These are phyloP conservation scores for Arremon aurantiirostris DNA, from an alignment of 2,797 vertebrate species.

Conservation along the genomic window DNA sequence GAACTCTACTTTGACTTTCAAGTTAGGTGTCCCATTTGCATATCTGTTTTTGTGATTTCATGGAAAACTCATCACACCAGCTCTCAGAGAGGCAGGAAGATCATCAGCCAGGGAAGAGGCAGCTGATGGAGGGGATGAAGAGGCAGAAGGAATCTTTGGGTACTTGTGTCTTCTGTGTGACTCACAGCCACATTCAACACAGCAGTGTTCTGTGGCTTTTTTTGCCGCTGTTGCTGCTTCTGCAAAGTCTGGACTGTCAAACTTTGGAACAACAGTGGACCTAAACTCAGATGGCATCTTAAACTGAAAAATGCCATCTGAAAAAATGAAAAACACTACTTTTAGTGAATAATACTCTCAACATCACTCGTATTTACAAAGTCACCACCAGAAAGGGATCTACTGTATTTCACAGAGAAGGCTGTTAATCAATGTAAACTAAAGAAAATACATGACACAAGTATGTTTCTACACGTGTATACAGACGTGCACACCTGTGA, in stretches of 20 bases:
- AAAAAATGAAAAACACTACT: not conserved
- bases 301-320: not conserved
- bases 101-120: not conserved
- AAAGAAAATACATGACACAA: not conserved
- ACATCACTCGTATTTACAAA: not conserved
- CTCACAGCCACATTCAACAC: not conserved
- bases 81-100: not conserved
- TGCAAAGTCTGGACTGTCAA: not conserved
- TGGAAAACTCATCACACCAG: not conserved
- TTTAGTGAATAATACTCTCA: not conserved
- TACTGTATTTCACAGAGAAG: not conserved
- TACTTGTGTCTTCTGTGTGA: not conserved
- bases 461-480: not conserved
- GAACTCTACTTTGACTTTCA: not conserved
- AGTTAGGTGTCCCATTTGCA: accelerated
- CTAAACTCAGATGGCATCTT: not conserved
- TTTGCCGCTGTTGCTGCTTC: not conserved
- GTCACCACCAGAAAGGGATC: not conserved
- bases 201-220: not conserved
- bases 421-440: not conserved
- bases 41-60: not conserved
- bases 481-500: not conserved
- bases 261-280: not conserved
- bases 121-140: not conserved
- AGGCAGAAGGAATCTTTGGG: not conserved